A percentile compares a stretch with the other conserved stretches of the same genome.
Evolutionary conservation across 2,888 invertebrate species (phyloP).

Genomic region (Dendrolimus houi): DNA sequence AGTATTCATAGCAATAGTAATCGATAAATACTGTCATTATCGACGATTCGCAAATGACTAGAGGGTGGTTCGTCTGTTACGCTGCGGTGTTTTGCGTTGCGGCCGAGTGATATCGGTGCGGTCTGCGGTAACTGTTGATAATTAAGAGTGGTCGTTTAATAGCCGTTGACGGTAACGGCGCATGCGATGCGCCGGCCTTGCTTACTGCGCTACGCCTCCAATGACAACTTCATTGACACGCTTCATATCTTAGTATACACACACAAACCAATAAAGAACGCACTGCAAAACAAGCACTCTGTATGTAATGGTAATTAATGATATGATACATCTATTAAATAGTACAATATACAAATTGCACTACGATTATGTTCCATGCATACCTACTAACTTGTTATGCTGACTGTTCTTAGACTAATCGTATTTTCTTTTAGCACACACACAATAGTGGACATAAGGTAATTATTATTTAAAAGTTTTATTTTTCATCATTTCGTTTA

Average conservation of each 20-base stretch:
- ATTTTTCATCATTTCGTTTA: too few relatives aligned
- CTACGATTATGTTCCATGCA: too few relatives aligned
- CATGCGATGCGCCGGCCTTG: slow-evolving; percentile 36
- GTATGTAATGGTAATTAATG: too few relatives aligned
- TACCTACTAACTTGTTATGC: too few relatives aligned
- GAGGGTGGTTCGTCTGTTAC: slow-evolving; percentile 30
- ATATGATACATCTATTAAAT: too few relatives aligned
- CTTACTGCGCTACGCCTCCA: slow-evolving; percentile 58
- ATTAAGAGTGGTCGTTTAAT: slow-evolving; percentile 66
- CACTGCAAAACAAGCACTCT: too few relatives aligned
- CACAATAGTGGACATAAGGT: too few relatives aligned
- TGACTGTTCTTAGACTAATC: too few relatives aligned
- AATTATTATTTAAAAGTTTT: too few relatives aligned
- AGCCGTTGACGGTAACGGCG: slow-evolving; percentile 58
- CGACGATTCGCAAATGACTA: slow-evolving; percentile 9
- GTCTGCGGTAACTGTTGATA: slow-evolving; percentile 66
- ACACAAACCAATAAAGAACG: too few relatives aligned
- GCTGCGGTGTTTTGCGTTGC: slow-evolving; percentile 29
- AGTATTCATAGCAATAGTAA: not conserved
- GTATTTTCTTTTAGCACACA: too few relatives aligned
- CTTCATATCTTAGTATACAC: not conserved
- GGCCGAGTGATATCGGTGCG: slow-evolving; percentile 35
- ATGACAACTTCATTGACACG: slow-evolving; percentile 21
- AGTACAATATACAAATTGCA: too few relatives aligned
- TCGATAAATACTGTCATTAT: slow-evolving; percentile 6